phyloP scores from a whole-genome alignment of 2,113 vertebrate species.

The Heloderma charlesbogerti region DNA sequence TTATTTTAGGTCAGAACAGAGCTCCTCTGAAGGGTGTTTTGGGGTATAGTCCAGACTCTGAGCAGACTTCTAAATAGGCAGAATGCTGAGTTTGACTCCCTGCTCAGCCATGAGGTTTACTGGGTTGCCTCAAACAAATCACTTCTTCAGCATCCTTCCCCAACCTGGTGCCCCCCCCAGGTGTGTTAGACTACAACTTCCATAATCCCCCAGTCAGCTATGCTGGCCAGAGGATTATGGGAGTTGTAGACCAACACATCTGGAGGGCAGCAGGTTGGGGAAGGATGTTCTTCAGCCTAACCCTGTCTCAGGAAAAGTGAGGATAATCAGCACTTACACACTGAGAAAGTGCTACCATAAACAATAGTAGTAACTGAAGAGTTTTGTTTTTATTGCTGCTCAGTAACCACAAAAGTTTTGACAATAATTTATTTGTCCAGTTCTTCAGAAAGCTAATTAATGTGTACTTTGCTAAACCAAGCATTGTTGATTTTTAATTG shows the following conservation, averaged over 20 bases:
- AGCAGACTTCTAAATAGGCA: background rate
- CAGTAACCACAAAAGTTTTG: background rate
- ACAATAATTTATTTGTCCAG: background rate
- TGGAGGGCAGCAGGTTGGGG: too few relatives aligned
- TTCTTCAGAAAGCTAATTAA: background rate
- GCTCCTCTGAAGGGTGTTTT: background rate
- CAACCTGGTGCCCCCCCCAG: too few relatives aligned
- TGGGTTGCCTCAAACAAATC: background rate
- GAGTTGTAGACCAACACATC: too few relatives aligned
- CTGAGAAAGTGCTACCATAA: background rate
- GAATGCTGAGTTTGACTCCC: background rate
- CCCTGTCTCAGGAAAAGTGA: background rate
- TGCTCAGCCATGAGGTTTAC: background rate
- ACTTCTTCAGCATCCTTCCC: too few relatives aligned
- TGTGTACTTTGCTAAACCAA: background rate
- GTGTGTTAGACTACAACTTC: too few relatives aligned
- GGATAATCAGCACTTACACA: background rate
- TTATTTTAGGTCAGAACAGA: background rate
- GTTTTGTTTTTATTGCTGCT: background rate
- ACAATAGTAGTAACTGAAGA: background rate
- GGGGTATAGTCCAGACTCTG: too few relatives aligned
- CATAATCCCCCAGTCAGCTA: too few relatives aligned
- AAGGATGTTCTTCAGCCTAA: background rate
- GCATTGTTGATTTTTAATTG: background rate
- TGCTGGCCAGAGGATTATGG: too few relatives aligned